A percentile compares a stretch with the other conserved stretches of the same genome.
Conservation (phyloP, 2,888 invertebrate species). For the Morpho helenor region DNA sequence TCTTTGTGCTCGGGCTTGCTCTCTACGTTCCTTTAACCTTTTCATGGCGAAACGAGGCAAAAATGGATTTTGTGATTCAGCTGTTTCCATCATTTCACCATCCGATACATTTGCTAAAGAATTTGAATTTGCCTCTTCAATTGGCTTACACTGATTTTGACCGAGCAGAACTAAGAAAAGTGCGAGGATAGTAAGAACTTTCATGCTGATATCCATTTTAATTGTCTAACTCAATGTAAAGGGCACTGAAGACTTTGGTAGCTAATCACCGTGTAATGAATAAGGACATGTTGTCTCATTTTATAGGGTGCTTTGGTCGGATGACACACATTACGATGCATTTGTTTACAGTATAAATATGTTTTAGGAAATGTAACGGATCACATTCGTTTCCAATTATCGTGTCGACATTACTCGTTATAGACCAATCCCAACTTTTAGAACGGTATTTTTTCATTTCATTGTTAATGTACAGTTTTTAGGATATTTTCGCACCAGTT, state of each 20-base stretch:
- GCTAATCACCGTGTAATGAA: constrained; percentile 49
- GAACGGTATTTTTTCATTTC: constrained; percentile 1
- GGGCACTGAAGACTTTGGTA: constrained; percentile 23
- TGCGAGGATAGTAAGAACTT: constrained; percentile 34
- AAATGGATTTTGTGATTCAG: constrained; percentile 62
- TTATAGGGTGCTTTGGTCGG: constrained; percentile 53
- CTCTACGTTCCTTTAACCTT: constrained; percentile 54
- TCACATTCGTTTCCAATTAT: constrained; percentile 66
- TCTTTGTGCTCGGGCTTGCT: constrained; percentile 48
- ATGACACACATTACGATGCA: constrained; percentile 69
- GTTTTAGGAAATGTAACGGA: constrained; percentile 72
- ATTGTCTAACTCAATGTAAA: not conserved
- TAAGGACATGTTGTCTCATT: constrained; percentile 36
- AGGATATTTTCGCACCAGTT: not conserved
- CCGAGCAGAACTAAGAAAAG: constrained; percentile 35
- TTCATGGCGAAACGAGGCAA: constrained; percentile 67
- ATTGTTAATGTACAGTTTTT: not conserved
- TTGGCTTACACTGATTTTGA: constrained; percentile 39
- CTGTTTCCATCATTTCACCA: constrained; percentile 62
- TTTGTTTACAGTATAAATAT: constrained; percentile 58
- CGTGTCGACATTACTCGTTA: constrained; percentile 54
- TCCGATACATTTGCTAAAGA: constrained; percentile 17
- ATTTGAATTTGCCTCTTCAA: constrained; percentile 33
- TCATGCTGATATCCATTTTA: constrained; percentile 37
- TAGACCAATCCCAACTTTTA: constrained; percentile 34